Percentiles rank a stretch among this genome's conserved stretches.
Conservation (phyloP, 2,113 vertebrate genomes). For the Carassius gibelio region DNA sequence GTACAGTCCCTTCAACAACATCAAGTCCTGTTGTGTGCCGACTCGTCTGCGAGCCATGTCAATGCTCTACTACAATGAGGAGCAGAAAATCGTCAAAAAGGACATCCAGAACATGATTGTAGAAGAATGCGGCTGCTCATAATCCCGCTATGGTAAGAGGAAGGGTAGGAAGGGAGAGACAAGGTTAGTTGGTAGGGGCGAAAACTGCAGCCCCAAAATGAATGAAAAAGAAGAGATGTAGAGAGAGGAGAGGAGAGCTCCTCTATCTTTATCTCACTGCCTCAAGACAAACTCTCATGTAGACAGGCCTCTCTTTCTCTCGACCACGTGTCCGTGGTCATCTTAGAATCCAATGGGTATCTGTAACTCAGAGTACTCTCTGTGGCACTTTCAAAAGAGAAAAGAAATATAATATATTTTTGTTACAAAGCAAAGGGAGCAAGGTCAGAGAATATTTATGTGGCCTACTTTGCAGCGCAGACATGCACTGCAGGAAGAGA, state of each 20-base stretch:
- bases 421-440: slow-evolving; percentile 73
- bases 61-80: slow-evolving; percentile 97
- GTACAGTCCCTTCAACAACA: slow-evolving; percentile 91
- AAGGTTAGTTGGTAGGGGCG: slow-evolving; percentile 9
- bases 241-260: slow-evolving; percentile 43
- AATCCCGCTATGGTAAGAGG: slow-evolving; percentile 48
- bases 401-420: slow-evolving; percentile 82
- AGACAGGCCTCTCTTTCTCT: slow-evolving; percentile 54
- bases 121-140: slow-evolving; percentile 98
- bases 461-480: slow-evolving; percentile 53
- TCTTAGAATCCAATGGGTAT: slow-evolving; percentile 53
- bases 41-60: slow-evolving; percentile 98
- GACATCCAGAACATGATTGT: slow-evolving; percentile 99
- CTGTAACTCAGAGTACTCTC: slow-evolving; percentile 64
- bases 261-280: slow-evolving; percentile 49
- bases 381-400: slow-evolving; percentile 72
- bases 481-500: slow-evolving; percentile 72
- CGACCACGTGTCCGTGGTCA: slow-evolving; percentile 55
- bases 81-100: slow-evolving; percentile 98
- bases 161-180: slow-evolving; percentile 44
- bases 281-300: slow-evolving; percentile 44
- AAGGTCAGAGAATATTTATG: slow-evolving; percentile 75
- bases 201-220: slow-evolving; percentile 28
- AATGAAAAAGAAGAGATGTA: slow-evolving; percentile 42
- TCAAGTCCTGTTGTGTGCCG: slow-evolving; percentile 95